Conservation (phyloP, 2,888 invertebrate genomes). For the Caenorhabditis wallacei region DNA sequence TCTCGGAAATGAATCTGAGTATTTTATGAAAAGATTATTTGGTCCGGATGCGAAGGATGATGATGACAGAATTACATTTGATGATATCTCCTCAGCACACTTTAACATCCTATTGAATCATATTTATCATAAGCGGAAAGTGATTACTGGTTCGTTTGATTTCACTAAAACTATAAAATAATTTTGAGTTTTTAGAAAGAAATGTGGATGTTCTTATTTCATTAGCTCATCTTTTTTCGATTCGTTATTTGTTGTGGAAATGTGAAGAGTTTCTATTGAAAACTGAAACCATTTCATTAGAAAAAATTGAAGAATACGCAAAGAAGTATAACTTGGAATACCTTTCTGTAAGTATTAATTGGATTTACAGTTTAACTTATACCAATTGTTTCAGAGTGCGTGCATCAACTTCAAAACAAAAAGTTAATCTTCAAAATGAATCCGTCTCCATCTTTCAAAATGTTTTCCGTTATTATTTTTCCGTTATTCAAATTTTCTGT, state of each 20-base stretch:
- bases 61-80: not conserved
- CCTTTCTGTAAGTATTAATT: not conserved
- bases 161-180: not conserved
- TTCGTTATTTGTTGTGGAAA: not conserved
- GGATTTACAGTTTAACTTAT: not conserved
- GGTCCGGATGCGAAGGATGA: not conserved
- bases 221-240: not conserved
- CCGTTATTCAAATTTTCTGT: too few species aligned
- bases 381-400: not conserved
- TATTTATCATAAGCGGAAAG: not conserved
- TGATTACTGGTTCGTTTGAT: not conserved
- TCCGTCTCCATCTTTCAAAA: too few species aligned
- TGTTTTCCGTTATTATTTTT: too few species aligned
- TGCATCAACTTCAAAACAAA: not conserved
- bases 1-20: not conserved
- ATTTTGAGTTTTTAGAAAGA: not conserved
- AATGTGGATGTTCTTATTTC: not conserved
- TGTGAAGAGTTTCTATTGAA: not conserved
- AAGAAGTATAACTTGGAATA: not conserved
- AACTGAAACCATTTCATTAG: not conserved
- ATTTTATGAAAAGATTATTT: not conserved
- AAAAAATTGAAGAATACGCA: not conserved
- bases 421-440: too few species aligned
- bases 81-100: not conserved
- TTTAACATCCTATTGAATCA: not conserved